phyloP scores from a whole-genome alignment of 2,888 invertebrate genomes.

The Latrodectus hesperus region DNA sequence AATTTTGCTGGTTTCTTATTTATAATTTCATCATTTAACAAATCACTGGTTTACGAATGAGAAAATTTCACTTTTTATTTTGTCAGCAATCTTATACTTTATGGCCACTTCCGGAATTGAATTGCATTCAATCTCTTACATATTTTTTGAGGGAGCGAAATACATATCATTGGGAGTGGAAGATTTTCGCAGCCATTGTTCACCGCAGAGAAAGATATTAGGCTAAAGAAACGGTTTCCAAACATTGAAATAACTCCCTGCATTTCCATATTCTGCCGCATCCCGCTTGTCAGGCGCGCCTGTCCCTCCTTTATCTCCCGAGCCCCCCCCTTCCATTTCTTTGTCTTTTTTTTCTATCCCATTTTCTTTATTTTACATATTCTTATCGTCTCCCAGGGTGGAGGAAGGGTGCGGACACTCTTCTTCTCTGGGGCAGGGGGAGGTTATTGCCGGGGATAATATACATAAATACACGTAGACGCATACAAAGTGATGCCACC shows the following conservation, averaged over 20 bases:
- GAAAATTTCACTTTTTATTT: too few species aligned
- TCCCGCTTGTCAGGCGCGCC: slow-evolving; percentile 41
- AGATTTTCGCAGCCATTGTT: background rate
- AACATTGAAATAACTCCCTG: slow-evolving; percentile 49
- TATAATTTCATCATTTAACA: too few species aligned
- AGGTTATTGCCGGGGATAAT: slow-evolving; percentile 67
- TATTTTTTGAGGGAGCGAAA: too few species aligned
- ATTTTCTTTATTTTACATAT: slow-evolving; percentile 67
- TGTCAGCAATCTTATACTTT: too few species aligned
- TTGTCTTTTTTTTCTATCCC: slow-evolving; percentile 19
- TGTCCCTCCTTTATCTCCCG: slow-evolving; percentile 50
- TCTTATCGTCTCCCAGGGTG: slow-evolving; percentile 30
- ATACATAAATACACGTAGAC: slow-evolving; percentile 68
- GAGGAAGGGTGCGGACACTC: slow-evolving; percentile 53
- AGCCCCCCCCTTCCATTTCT: slow-evolving; percentile 44
- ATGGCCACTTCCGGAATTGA: too few species aligned
- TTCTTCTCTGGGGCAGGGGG: slow-evolving; percentile 35
- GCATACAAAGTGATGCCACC: slow-evolving; percentile 58
- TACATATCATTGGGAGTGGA: too few species aligned
- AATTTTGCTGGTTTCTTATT: too few species aligned
- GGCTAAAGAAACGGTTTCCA: slow-evolving; percentile 37
- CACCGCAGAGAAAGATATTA: slow-evolving; percentile 47
- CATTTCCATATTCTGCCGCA: slow-evolving; percentile 52
- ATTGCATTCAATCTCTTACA: too few species aligned
- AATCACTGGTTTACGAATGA: too few species aligned